These are phyloP conservation scores for Paelopatides confundens DNA, from an alignment of 53 echinoderm and acorn worm species.

Conservation along the genomic window DNA sequence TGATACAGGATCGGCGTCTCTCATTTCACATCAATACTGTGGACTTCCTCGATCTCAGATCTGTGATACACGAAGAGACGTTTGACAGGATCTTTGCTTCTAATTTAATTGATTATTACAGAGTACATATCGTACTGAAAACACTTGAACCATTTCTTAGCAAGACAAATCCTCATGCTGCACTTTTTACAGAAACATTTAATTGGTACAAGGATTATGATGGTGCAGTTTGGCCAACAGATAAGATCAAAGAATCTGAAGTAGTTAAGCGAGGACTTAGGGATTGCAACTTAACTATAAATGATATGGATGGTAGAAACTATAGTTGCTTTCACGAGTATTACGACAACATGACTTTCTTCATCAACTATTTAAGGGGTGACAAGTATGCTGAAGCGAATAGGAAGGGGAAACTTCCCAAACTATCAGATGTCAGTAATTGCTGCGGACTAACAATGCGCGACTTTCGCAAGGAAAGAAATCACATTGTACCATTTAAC, in stretches of 20 bases:
- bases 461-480: conserved; percentile 61
- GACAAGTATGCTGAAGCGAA: conserved; percentile 12
- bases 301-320: neutral
- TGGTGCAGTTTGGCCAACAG: neutral
- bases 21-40: neutral
- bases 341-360: conserved; percentile 66
- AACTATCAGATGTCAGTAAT: conserved; percentile 44
- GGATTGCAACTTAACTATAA: neutral
- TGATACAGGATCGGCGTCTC: neutral
- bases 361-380: conserved; percentile 69
- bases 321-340: neutral
- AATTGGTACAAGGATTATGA: neutral
- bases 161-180: neutral
- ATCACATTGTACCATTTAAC: conserved; percentile 66
- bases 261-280: neutral
- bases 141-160: conserved; percentile 10
- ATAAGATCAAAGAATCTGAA: neutral
- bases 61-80: neutral
- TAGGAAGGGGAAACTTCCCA: conserved; percentile 45
- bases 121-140: neutral
- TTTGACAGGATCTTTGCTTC: conserved; percentile 40
- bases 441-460: conserved; percentile 61
- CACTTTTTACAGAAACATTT: neutral
- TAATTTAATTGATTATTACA: neutral
- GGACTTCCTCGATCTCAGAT: neutral